Conservation (phyloP, 2,888 invertebrate genomes). For the Noctua fimbriata region DNA sequence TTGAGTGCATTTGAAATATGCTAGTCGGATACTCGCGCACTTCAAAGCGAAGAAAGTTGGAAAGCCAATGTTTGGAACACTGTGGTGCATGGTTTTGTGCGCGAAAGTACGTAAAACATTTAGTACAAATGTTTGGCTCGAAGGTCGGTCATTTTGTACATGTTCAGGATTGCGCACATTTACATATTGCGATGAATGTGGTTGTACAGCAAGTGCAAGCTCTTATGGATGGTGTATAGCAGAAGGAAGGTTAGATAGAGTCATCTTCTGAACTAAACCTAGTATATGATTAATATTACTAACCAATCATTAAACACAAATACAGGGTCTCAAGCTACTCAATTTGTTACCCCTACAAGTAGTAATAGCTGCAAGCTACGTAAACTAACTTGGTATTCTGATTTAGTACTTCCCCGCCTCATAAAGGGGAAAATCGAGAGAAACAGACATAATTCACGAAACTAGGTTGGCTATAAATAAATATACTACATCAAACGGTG, state of each 20-base stretch:
- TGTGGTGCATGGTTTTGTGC: slow-evolving; percentile 42
- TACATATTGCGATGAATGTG: slow-evolving; percentile 34
- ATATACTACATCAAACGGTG: slow-evolving; percentile 58
- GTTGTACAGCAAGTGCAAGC: slow-evolving; percentile 23
- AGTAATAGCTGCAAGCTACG: slow-evolving; percentile 46
- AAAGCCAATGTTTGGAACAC: slow-evolving; percentile 60
- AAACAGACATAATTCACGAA: slow-evolving; percentile 58
- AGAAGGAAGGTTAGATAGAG: slow-evolving; percentile 7
- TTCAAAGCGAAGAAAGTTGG: slow-evolving; percentile 64
- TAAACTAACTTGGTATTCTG: slow-evolving; percentile 41
- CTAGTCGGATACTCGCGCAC: slow-evolving; percentile 59
- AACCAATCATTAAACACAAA: slow-evolving; percentile 37
- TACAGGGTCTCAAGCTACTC: slow-evolving; percentile 13
- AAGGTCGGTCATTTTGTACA: slow-evolving; percentile 34
- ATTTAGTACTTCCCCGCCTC: slow-evolving; percentile 46
- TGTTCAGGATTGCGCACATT: slow-evolving; percentile 30
- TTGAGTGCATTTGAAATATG: slow-evolving; percentile 57
- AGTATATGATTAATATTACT: slow-evolving; percentile 23
- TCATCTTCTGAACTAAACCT: slow-evolving; percentile 8
- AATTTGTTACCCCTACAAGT: slow-evolving; percentile 45
- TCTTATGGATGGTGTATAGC: background rate
- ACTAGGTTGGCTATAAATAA: slow-evolving; percentile 57
- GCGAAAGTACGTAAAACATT: slow-evolving; percentile 57
- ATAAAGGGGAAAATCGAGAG: slow-evolving; percentile 60
- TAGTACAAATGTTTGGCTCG: slow-evolving; percentile 58